Conservation (phyloP, 2,888 invertebrate genomes). For the Torymus aiolomorphi region DNA sequence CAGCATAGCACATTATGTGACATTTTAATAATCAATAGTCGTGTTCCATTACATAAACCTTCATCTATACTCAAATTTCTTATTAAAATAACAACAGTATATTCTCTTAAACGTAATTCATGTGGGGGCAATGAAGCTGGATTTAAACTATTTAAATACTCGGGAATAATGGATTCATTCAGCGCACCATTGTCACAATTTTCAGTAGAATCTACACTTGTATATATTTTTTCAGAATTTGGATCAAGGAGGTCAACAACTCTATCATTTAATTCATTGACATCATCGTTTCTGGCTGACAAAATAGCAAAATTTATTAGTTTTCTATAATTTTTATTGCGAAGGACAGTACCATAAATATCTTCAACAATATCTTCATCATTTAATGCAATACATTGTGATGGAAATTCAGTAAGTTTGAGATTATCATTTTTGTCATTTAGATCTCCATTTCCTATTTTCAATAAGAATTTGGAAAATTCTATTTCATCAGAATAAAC, state of each 20-base stretch:
- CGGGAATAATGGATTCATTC: too few relatives aligned
- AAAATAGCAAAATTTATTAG: constrained; percentile 53
- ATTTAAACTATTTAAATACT: constrained; percentile 45
- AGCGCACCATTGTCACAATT: constrained; percentile 43
- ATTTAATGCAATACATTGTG: constrained; percentile 39
- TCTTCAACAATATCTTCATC: constrained; percentile 55
- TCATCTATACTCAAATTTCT: too few relatives aligned
- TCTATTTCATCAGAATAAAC: constrained; percentile 46
- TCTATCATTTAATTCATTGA: constrained; percentile 54
- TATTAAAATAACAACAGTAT: constrained; percentile 45
- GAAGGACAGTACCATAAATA: constrained; percentile 52
- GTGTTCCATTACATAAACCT: too few relatives aligned
- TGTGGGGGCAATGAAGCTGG: constrained; percentile 39
- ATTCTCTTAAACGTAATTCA: constrained; percentile 41
- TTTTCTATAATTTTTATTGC: constrained; percentile 44
- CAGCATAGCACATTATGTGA: constrained; percentile 37
- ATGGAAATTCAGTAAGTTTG: constrained; percentile 3
- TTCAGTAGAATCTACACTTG: constrained; percentile 35
- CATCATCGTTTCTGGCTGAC: constrained; percentile 56
- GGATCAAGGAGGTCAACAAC: constrained; percentile 48
- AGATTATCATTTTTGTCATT: constrained; percentile 40
- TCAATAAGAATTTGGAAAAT: constrained; percentile 25
- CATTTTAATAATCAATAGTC: too few relatives aligned
- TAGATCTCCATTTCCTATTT: constrained; percentile 27
- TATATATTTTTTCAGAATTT: constrained; percentile 25